Evolutionary conservation across 2,113 vertebrate genomes (phyloP).

Genomic region (Micronycteris hirsuta): DNA sequence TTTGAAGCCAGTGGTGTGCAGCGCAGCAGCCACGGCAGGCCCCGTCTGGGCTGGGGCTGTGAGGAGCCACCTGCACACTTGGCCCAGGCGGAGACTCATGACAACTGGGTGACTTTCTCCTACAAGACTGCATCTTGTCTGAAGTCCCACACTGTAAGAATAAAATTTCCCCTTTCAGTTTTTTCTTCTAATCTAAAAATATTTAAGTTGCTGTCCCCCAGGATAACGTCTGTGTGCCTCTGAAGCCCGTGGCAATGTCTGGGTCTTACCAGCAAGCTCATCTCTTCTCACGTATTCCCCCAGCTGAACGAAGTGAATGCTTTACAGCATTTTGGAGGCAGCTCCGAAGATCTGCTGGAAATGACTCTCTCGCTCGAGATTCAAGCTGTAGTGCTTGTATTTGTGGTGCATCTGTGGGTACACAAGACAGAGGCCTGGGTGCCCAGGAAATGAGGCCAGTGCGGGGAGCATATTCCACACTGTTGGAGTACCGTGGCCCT

Average conservation of each 20-base stretch:
- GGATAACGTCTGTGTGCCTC: background rate
- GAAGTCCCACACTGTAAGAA: too few relatives aligned
- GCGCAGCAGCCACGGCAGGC: rapidly evolving
- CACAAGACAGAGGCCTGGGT: background rate
- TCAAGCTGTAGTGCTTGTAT: background rate
- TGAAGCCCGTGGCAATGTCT: background rate
- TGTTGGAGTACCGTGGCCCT: rapidly evolving
- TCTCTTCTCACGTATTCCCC: background rate
- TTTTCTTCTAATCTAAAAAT: background rate
- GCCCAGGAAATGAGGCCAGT: background rate
- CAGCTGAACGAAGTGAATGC: background rate
- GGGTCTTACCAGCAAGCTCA: background rate
- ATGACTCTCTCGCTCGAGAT: rapidly evolving
- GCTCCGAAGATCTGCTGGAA: background rate
- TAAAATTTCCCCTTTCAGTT: background rate
- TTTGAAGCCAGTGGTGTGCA: background rate
- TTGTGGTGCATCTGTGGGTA: rapidly evolving
- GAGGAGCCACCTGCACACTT: rapidly evolving
- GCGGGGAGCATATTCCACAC: rapidly evolving
- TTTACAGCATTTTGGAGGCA: background rate
- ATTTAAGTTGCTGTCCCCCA: background rate
- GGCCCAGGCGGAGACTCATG: background rate
- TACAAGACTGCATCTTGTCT: background rate
- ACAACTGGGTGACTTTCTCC: background rate
- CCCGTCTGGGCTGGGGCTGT: background rate